Conservation (phyloP, 2,888 invertebrate genomes). For the Hemicrepidius hirtus region DNA sequence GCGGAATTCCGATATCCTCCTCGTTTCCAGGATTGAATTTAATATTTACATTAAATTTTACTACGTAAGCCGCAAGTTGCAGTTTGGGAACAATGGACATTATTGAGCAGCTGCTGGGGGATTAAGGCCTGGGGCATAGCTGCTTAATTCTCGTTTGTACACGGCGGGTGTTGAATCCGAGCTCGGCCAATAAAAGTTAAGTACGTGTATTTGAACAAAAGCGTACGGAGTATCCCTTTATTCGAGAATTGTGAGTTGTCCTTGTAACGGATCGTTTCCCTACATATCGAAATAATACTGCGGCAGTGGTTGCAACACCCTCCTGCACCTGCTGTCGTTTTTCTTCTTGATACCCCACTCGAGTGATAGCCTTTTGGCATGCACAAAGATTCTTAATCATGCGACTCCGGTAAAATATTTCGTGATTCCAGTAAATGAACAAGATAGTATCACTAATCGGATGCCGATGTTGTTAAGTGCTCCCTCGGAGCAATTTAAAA, state of each 20-base stretch:
- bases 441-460: background rate
- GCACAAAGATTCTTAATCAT: slow-evolving; percentile 29
- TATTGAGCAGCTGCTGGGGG: slow-evolving; percentile 35
- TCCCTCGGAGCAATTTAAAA: slow-evolving; percentile 5
- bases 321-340: slow-evolving; percentile 37
- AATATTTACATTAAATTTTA: slow-evolving; percentile 29
- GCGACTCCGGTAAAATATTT: slow-evolving; percentile 8
- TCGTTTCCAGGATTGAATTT: slow-evolving; percentile 11
- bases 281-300: slow-evolving; percentile 57
- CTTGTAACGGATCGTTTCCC: slow-evolving; percentile 55
- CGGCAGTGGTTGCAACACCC: slow-evolving; percentile 45
- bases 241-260: slow-evolving; percentile 25
- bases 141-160: slow-evolving; percentile 37
- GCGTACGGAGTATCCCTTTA: slow-evolving; percentile 21
- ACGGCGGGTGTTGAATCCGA: slow-evolving; percentile 30
- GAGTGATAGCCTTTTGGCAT: slow-evolving; percentile 37
- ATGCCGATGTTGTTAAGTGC: background rate
- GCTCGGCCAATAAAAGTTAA: slow-evolving; percentile 29
- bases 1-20: background rate
- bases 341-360: slow-evolving; percentile 26
- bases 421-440: background rate
- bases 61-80: slow-evolving; percentile 20
- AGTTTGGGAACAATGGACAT: slow-evolving; percentile 36
- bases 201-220: slow-evolving; percentile 26
- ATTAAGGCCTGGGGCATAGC: slow-evolving; percentile 26